These are phyloP conservation scores for Cebus imitator DNA, from an alignment of 2,113 vertebrate species.

Conservation along the genomic window DNA sequence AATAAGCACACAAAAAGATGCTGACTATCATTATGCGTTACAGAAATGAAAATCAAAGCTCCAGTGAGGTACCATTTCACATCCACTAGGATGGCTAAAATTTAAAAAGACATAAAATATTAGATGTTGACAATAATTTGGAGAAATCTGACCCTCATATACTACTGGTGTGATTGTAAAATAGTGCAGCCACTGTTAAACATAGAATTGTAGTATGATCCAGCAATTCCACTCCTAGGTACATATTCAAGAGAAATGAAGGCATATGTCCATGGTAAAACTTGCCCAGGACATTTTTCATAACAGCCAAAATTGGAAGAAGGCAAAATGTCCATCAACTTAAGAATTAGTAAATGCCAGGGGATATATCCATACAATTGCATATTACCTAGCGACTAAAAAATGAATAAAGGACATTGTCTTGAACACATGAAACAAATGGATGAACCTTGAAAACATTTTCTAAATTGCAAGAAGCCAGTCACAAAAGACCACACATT, in stretches of 20 bases:
- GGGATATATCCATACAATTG: background rate
- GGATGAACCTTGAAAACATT: background rate
- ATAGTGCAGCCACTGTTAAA: background rate
- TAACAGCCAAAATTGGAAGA: background rate
- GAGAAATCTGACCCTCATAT: background rate
- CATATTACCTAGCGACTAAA: background rate
- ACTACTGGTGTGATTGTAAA: background rate
- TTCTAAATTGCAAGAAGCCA: background rate
- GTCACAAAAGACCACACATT: background rate
- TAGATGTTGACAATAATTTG: background rate
- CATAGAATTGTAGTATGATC: background rate
- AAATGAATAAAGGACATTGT: background rate
- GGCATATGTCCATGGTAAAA: background rate
- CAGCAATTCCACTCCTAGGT: background rate
- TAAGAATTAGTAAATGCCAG: background rate
- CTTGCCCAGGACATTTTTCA: background rate
- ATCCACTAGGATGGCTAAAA: background rate
- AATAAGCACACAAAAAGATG: background rate
- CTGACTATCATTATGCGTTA: background rate
- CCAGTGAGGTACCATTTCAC: background rate
- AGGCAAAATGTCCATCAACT: background rate
- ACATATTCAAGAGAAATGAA: background rate
- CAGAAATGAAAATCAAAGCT: background rate
- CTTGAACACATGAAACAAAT: background rate
- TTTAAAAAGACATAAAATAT: background rate